phyloP scores from a whole-genome alignment of 2,888 invertebrate species.

The Charanyca ferruginea region DNA sequence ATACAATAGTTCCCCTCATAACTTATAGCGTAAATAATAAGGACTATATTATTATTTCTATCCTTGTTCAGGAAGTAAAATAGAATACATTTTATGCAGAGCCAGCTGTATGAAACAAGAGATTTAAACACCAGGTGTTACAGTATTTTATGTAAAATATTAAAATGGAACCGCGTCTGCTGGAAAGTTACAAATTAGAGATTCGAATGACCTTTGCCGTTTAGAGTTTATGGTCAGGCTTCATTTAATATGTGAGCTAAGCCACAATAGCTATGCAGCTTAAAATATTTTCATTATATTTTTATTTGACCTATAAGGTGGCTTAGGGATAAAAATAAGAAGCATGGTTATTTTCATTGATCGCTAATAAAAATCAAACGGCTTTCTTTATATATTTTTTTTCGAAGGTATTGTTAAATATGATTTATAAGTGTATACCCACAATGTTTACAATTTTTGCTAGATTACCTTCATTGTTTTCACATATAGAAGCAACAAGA shows the following conservation, averaged over 20 bases:
- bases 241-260: slow-evolving; percentile 40
- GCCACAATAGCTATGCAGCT: slow-evolving; percentile 8
- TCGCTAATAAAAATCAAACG: too few species aligned
- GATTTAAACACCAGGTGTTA: slow-evolving; percentile 81
- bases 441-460: too few species aligned
- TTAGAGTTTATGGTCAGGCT: slow-evolving; percentile 68
- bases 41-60: slow-evolving; percentile 53
- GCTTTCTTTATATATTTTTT: too few species aligned
- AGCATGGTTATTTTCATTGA: too few species aligned
- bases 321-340: neutral
- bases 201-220: slow-evolving; percentile 77
- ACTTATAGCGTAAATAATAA: slow-evolving; percentile 43
- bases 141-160: slow-evolving; percentile 83
- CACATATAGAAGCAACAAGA: too few species aligned
- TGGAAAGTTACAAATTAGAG: slow-evolving; percentile 79
- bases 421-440: too few species aligned
- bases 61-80: slow-evolving; percentile 61
- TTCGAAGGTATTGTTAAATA: too few species aligned
- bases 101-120: slow-evolving; percentile 74
- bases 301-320: slow-evolving; percentile 15
- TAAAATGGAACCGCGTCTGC: slow-evolving; percentile 75
- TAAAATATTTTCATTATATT: slow-evolving; percentile 23
- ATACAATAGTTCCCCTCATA: slow-evolving; percentile 29
- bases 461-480: too few species aligned
- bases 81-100: slow-evolving; percentile 70